A percentile compares a stretch with the other conserved stretches of the same genome.
Evolutionary conservation across 2,888 invertebrate genomes (phyloP).

Genomic region (Dasysyrphus tricinctus): DNA sequence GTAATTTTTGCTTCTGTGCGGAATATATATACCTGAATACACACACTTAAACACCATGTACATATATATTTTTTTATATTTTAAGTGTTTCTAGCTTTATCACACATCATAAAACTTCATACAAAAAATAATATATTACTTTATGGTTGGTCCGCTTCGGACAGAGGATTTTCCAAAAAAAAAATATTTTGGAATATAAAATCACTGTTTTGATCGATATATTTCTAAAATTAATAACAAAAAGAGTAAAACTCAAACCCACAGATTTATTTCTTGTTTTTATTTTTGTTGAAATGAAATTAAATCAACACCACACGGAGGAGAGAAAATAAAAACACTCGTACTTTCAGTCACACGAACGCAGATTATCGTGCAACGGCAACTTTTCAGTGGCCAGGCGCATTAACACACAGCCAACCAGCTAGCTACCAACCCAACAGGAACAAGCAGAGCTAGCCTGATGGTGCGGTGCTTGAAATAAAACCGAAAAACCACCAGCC

Average conservation of each 20-base stretch:
- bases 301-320: conserved; percentile 53
- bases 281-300: conserved; percentile 33
- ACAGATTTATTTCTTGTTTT: conserved; percentile 11
- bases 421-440: conserved; percentile 5
- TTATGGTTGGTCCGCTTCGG: conserved; percentile 5
- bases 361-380: conserved; percentile 45
- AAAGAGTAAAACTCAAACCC: neutral
- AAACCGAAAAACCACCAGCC: conserved; percentile 3
- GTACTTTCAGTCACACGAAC: conserved; percentile 62
- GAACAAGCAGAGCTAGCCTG: neutral
- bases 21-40: neutral
- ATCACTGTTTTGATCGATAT: neutral
- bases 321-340: conserved; percentile 45
- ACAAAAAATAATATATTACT: neutral
- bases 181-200: neutral
- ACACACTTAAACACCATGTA: neutral
- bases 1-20: conserved; percentile 5
- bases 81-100: conserved; percentile 41
- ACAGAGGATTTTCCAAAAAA: conserved; percentile 10
- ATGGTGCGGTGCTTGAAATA: neutral
- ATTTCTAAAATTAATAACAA: neutral
- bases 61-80: conserved; percentile 11
- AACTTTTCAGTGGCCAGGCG: conserved; percentile 57
- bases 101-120: conserved; percentile 32
- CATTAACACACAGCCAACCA: conserved; percentile 9